Evolutionary conservation across 35 echinoderm and acorn worm species (phyloP).

Genomic region (Lytechinus variegatus): DNA sequence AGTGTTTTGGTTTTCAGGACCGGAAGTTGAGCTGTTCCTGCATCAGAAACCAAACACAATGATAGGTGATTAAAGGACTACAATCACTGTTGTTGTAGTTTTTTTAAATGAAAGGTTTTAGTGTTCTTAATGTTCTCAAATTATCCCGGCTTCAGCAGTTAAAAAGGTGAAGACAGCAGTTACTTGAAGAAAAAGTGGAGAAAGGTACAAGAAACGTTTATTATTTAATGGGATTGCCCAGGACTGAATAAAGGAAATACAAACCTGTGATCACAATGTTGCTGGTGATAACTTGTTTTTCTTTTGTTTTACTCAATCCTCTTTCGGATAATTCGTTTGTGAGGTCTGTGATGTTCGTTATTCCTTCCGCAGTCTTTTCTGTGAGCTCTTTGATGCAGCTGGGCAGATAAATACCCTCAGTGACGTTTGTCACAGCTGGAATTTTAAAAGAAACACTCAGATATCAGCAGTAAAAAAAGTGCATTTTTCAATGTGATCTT

Average conservation of each 20-base stretch:
- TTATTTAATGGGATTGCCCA: neutral
- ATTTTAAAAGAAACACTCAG: too few species aligned
- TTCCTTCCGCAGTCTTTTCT: neutral
- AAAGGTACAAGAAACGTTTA: neutral
- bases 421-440: neutral
- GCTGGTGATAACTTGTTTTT: neutral
- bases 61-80: too few species aligned
- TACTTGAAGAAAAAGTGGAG: neutral
- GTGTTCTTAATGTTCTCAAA: too few species aligned
- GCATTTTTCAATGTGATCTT: too few species aligned
- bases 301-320: slow-evolving; percentile 10
- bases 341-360: neutral
- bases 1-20: neutral
- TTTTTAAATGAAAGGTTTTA: too few species aligned
- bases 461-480: too few species aligned
- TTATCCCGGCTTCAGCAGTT: too few species aligned
- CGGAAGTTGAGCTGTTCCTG: neutral
- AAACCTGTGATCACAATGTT: neutral
- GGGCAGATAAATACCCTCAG: neutral
- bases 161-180: too few species aligned
- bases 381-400: neutral
- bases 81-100: too few species aligned
- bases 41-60: neutral
- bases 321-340: neutral
- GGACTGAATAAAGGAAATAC: neutral